Evolutionary conservation across 2,888 invertebrate species (phyloP).

Genomic region (Chloromyia formosa): DNA sequence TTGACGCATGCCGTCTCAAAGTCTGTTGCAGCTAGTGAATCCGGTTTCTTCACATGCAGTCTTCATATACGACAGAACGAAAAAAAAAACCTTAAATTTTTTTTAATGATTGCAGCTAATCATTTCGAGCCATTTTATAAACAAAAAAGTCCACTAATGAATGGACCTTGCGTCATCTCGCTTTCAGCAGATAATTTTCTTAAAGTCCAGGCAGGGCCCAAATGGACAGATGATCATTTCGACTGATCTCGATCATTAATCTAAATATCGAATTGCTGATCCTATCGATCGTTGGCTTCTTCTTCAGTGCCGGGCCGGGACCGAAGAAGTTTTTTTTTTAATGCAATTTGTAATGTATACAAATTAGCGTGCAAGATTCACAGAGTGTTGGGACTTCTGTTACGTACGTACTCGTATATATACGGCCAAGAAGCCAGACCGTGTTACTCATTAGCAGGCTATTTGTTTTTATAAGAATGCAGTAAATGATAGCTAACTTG

Average conservation of each 20-base stretch:
- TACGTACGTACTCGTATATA: no score
- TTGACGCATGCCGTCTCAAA: conserved; percentile 5
- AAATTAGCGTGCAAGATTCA: conserved; percentile 29
- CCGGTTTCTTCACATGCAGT: background rate
- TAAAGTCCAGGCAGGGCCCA: background rate
- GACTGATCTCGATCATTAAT: conserved; percentile 21
- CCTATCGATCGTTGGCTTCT: conserved; percentile 18
- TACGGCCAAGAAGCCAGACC: no score
- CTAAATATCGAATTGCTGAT: conserved; percentile 29
- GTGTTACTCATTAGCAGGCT: background rate
- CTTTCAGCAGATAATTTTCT: conserved; percentile 20
- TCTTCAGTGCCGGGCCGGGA: background rate
- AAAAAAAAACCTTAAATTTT: background rate
- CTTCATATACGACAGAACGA: background rate
- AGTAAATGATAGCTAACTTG: background rate
- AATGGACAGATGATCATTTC: conserved; percentile 20
- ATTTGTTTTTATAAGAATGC: background rate
- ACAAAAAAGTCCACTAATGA: conserved; percentile 26
- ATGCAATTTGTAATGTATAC: conserved; percentile 29
- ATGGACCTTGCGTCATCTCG: conserved; percentile 23
- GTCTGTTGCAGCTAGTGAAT: conserved; percentile 5
- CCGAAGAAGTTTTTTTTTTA: background rate
- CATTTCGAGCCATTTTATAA: background rate
- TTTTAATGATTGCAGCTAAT: background rate
- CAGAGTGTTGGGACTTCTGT: background rate